Evolutionary conservation across 2,888 invertebrate species (phyloP).

Genomic region (Lamellibrachia columna): DNA sequence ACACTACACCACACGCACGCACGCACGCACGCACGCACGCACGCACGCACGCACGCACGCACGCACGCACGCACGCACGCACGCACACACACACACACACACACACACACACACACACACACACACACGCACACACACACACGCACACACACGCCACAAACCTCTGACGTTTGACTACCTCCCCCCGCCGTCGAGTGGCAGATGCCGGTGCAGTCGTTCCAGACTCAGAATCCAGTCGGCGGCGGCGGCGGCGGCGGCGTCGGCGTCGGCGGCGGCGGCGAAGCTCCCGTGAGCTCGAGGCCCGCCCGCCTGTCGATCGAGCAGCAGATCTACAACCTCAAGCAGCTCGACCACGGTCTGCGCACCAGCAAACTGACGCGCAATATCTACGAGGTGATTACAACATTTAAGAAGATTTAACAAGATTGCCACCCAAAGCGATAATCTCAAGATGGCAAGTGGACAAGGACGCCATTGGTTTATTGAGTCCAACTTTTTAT

Average conservation of each 20-base stretch:
- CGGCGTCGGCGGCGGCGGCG: neutral
- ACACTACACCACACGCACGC: too few species aligned
- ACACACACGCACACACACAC: neutral
- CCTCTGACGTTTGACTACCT: neutral
- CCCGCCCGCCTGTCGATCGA: neutral
- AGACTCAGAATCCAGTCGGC: neutral
- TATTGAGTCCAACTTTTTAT: too few species aligned
- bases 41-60: neutral
- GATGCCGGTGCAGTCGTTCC: neutral
- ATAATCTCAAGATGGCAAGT: too few species aligned
- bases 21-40: neutral
- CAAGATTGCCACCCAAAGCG: too few species aligned
- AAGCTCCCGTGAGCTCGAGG: neutral
- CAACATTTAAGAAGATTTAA: neutral
- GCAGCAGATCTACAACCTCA: neutral
- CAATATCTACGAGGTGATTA: neutral
- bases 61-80: neutral
- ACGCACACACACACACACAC: too few species aligned
- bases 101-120: neutral
- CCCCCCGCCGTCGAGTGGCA: neutral
- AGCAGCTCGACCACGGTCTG: neutral
- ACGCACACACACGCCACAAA: neutral
- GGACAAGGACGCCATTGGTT: too few species aligned
- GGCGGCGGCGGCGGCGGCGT: neutral
- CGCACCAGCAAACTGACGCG: neutral